Evolutionary conservation across 2,888 invertebrate species (phyloP).

Genomic region (Perizoma affinitatum): DNA sequence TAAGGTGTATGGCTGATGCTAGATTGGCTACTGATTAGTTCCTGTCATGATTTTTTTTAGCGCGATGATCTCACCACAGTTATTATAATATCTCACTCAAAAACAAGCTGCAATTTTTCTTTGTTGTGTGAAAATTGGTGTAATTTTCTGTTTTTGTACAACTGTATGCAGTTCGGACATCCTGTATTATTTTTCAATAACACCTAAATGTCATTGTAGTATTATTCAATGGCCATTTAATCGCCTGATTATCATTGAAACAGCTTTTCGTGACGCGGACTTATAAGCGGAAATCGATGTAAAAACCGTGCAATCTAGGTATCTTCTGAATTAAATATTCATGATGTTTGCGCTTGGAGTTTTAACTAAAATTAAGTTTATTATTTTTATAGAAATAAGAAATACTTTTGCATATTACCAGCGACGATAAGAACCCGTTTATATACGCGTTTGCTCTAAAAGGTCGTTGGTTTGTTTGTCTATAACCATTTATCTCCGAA

Average conservation of each 20-base stretch:
- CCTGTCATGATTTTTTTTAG: no score
- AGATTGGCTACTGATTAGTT: no score
- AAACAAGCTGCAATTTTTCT: not conserved
- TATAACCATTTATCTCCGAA: no score
- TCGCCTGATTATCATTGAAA: constrained; percentile 36
- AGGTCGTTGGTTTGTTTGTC: no score
- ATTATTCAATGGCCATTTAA: constrained; percentile 19
- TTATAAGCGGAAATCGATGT: constrained; percentile 53
- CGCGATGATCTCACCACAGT: not conserved
- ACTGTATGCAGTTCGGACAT: constrained; percentile 1
- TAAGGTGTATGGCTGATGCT: no score
- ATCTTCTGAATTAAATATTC: constrained; percentile 45
- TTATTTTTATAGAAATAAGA: constrained; percentile 2
- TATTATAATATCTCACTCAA: no score
- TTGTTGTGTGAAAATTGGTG: not conserved
- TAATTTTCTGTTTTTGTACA: constrained; percentile 13
- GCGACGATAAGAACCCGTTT: no score
- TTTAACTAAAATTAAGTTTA: constrained; percentile 7
- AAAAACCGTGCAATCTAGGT: constrained; percentile 40
- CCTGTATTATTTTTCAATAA: constrained; percentile 4
- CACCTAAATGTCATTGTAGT: constrained; percentile 5
- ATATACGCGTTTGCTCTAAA: no score
- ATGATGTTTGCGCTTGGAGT: constrained; percentile 24
- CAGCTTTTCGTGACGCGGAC: constrained; percentile 54
- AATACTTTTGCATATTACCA: no score